Conservation (phyloP, 2,888 invertebrate genomes). For the Exocentrus adspersus region DNA sequence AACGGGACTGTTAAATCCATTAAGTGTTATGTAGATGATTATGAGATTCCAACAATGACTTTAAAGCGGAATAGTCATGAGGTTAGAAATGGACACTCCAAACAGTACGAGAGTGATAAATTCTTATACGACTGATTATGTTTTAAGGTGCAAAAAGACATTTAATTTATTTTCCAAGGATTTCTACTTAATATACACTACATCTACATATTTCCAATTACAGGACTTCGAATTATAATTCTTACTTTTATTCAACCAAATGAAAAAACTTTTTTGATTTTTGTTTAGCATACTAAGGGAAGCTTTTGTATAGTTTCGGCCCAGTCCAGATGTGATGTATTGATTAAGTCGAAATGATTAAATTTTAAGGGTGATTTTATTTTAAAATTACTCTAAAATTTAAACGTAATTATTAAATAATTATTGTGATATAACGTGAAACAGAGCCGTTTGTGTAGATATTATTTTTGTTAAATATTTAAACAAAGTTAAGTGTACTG, state of each 20-base stretch:
- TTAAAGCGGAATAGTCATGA: constrained; percentile 72
- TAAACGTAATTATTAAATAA: constrained; percentile 8
- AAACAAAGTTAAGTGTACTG: constrained; percentile 4
- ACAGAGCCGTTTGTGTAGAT: constrained; percentile 9
- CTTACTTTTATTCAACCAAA: too few relatives aligned
- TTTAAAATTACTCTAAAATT: constrained; percentile 1
- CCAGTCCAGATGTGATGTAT: neutral
- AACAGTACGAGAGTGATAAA: constrained; percentile 52
- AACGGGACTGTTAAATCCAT: constrained; percentile 66
- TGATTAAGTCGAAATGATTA: neutral
- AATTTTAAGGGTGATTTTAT: neutral
- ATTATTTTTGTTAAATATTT: constrained; percentile 5
- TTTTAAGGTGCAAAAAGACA: constrained; percentile 15
- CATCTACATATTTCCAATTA: constrained; percentile 10
- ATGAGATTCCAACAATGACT: constrained; percentile 67
- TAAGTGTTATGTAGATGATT: constrained; percentile 72
- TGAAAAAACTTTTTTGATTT: too few relatives aligned
- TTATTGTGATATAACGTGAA: constrained; percentile 19
- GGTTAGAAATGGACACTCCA: constrained; percentile 69
- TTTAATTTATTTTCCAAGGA: constrained; percentile 16
- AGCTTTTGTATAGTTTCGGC: too few relatives aligned
- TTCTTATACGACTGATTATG: constrained; percentile 48
- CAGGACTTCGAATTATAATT: neutral
- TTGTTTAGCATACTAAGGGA: too few relatives aligned
- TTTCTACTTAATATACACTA: constrained; percentile 10